A percentile compares a stretch with the other conserved stretches of the same genome.
These are phyloP conservation scores for Calliopum simillimum DNA, from an alignment of 2,888 invertebrate genomes.

Conservation along the genomic window DNA sequence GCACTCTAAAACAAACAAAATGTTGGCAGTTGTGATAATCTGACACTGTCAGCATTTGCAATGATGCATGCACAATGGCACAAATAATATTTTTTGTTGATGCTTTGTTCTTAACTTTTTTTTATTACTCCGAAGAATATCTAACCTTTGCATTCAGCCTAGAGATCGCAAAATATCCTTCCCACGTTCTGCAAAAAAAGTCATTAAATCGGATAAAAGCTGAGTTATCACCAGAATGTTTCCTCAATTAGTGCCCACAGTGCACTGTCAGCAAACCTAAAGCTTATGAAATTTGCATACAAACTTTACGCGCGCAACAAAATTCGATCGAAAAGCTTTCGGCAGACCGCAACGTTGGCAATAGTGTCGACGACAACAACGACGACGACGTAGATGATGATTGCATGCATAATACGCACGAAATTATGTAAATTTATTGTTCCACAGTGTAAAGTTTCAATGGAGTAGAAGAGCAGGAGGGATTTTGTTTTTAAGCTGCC, in stretches of 20 bases:
- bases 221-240: no score
- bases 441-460: slow-evolving; percentile 4
- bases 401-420: slow-evolving; percentile 35
- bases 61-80: no score
- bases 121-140: no score
- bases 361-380: background rate
- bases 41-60: no score
- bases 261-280: background rate
- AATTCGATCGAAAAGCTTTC: background rate
- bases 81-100: no score
- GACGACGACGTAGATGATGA: background rate
- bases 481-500: background rate
- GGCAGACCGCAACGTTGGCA: background rate
- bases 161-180: no score
- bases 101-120: no score
- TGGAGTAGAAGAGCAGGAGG: background rate
- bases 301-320: background rate
- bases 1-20: no score
- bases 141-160: no score
- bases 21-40: no score
- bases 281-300: background rate
- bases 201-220: no score
- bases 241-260: background rate
- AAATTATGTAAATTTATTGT: slow-evolving; percentile 33
- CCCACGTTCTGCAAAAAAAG: no score